Evolutionary conservation across 2,888 invertebrate species (phyloP).

Genomic region (Tenodera sinensis): DNA sequence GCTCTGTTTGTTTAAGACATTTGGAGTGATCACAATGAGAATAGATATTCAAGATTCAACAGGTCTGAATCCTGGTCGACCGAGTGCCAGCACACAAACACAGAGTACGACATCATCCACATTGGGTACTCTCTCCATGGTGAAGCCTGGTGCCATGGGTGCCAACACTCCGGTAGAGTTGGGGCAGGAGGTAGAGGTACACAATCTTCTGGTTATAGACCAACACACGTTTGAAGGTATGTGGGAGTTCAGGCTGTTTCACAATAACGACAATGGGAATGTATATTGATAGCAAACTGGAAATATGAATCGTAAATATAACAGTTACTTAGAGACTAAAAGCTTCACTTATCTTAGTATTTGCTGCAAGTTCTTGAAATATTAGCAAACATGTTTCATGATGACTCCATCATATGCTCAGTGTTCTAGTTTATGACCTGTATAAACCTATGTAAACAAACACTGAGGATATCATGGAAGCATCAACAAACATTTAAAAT

Average conservation of each 20-base stretch:
- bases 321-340: no score
- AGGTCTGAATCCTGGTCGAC: conserved; percentile 62
- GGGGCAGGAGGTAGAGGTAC: conserved; percentile 85
- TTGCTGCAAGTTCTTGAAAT: no score
- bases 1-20: conserved; percentile 59
- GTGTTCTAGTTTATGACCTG: no score
- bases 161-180: conserved; percentile 46
- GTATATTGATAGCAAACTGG: no score
- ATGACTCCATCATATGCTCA: no score
- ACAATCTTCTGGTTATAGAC: conserved; percentile 87
- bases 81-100: conserved; percentile 76
- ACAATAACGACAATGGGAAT: no score
- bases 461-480: no score
- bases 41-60: conserved; percentile 80
- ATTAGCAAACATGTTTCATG: no score
- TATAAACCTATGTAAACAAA: no score
- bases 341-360: no score
- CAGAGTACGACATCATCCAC: conserved; percentile 57
- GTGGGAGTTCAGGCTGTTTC: not conserved
- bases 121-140: conserved; percentile 40
- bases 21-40: conserved; percentile 88
- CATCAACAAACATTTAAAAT: no score
- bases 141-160: conserved; percentile 38
- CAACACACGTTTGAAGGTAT: conserved; percentile 90
- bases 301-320: no score